These are phyloP conservation scores for Porites divaricata DNA, from an alignment of 92 coral and sea anemone genomes.

Conservation along the genomic window DNA sequence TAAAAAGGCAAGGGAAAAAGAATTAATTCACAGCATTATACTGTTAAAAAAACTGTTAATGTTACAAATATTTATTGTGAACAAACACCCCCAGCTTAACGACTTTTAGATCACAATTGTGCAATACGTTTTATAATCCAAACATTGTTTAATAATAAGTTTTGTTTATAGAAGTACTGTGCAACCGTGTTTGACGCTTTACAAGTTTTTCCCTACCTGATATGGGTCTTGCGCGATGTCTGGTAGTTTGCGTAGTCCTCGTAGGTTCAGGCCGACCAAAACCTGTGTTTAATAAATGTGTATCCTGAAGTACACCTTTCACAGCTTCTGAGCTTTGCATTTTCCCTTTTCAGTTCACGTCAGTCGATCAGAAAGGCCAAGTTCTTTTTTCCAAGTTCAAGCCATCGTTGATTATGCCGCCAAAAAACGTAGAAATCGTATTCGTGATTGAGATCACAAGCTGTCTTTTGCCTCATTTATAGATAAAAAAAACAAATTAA, in stretches of 20 bases:
- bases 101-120: too few relatives aligned
- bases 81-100: too few relatives aligned
- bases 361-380: background rate
- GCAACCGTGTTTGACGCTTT: too few relatives aligned
- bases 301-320: conserved; percentile 71
- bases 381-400: background rate
- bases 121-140: too few relatives aligned
- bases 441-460: background rate
- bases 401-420: too few relatives aligned
- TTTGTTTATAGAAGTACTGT: too few relatives aligned
- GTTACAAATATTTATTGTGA: too few relatives aligned
- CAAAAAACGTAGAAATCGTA: background rate
- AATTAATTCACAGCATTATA: too few relatives aligned
- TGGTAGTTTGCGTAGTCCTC: conserved; percentile 28
- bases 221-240: conserved; percentile 47
- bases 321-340: conserved; percentile 92
- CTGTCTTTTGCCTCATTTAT: background rate
- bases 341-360: background rate
- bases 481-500: background rate
- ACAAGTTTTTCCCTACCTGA: conserved; percentile 39
- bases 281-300: conserved; percentile 51
- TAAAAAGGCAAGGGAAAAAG: too few relatives aligned
- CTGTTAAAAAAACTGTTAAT: too few relatives aligned
- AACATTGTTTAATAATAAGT: too few relatives aligned
- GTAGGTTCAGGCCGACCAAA: conserved; percentile 36